Conservation (phyloP, 2,113 vertebrate species). For the Trichechus manatus region DNA sequence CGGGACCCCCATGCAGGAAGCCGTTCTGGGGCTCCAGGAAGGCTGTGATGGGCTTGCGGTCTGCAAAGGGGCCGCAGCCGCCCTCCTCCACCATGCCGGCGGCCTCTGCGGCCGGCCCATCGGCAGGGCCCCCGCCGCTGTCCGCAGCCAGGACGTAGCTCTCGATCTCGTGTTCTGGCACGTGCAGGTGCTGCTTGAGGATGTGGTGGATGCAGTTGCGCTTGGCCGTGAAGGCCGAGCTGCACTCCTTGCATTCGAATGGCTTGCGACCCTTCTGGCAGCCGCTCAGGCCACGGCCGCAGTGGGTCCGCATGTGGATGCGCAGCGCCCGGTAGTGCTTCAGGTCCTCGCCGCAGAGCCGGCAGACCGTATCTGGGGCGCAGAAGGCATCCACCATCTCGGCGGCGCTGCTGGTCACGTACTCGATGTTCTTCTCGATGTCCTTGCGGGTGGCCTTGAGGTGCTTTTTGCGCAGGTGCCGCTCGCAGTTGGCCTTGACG, state of each 20-base stretch:
- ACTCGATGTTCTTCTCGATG: conserved; percentile 98
- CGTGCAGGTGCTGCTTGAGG: conserved; percentile 96
- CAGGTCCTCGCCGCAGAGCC: conserved; percentile 95
- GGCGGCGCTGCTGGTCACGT: conserved; percentile 91
- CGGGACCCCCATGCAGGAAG: conserved; percentile 42
- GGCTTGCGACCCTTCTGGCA: conserved; percentile 95
- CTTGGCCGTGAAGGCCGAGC: conserved; percentile 95
- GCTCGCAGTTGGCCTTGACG: conserved; percentile 98
- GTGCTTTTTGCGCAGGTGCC: conserved; percentile 98
- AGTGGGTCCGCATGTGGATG: conserved; percentile 96
- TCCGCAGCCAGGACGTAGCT: conserved; percentile 92
- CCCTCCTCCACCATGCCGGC: conserved; percentile 80
- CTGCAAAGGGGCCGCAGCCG: conserved; percentile 82
- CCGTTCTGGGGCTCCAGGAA: conserved; percentile 88
- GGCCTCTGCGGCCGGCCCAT: conserved; percentile 66
- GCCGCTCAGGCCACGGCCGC: conserved; percentile 82
- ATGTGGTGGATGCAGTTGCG: conserved; percentile 98
- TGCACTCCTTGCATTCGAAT: conserved; percentile 95
- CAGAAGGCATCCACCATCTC: conserved; percentile 90
- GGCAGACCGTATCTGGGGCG: conserved; percentile 92
- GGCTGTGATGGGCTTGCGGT: conserved; percentile 85
- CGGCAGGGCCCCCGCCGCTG: conserved; percentile 79
- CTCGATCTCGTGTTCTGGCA: conserved; percentile 96
- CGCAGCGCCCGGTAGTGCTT: conserved; percentile 96
- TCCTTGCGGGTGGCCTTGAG: conserved; percentile 96